Evolutionary conservation across 2,113 vertebrate species (phyloP), one percentile per base, ranked within the genome.

Genomic region (Globicephala melas): DNA sequence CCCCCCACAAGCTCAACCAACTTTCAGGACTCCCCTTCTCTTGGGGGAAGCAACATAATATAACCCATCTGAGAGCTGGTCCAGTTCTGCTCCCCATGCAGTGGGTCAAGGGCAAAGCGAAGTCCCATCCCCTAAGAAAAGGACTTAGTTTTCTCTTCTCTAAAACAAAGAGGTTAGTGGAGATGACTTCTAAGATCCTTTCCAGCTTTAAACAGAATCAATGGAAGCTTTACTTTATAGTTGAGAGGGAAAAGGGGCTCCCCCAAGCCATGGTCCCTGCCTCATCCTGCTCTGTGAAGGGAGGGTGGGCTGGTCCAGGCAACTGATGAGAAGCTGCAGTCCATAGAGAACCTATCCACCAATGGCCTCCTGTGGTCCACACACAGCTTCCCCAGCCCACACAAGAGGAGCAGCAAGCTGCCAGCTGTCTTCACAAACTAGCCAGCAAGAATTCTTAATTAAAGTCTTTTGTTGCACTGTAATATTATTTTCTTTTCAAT

Each of bases 371-470:
- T 6, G 0, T 11, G 47, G 89, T 18, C 71, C 28, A 53, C 71
- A 47, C 18, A 47, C 31, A 60, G 71, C 53, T 53, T 62, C 60
- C 63, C 68, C 47, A 28, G 81, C 55, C 93, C 94, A 94, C 92
- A n/a, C 36, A n/a, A 80, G 89, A 80, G 14, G 38, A 36, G 11
- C 26, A 25, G 92, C 50, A 63, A 71, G 50, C 50, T 55, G 79
- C 92, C 94, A 80, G 91, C 87, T 95, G 76, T 44, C 73, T 84
- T 62, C 25, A 3, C 47, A 83, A 47, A 90, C 31, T 74, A 83
- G 82, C 62, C 95, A 93, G 73, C 63, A 87, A 92, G 79, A 95
- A 95, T 77, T 94, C 63, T 95, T 96, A 58, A 94, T 94, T 86
- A 67, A 80, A 96, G 36, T 62, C 74, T 95, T 63, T 31, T 79